phyloP scores from a whole-genome alignment of 2,113 vertebrate genomes.

The Poeciliopsis turrubarensis region DNA sequence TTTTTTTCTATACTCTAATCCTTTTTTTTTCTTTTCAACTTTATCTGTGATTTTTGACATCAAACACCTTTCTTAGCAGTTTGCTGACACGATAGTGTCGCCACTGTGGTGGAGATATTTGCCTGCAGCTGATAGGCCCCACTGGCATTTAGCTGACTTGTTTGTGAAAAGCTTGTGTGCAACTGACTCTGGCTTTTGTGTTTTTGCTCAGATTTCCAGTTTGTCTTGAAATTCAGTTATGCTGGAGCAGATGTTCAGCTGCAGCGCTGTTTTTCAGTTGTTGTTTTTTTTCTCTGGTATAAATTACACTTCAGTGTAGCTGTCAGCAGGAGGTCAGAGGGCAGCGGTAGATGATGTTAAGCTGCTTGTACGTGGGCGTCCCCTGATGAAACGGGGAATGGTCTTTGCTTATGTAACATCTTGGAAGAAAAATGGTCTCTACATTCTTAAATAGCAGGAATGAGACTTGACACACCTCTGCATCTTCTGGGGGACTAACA shows the following conservation, averaged over 20 bases:
- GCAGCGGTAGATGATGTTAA: slow-evolving; percentile 21
- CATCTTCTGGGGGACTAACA: background rate
- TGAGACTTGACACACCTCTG: slow-evolving; percentile 14
- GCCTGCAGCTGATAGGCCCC: background rate
- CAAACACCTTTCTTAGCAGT: background rate
- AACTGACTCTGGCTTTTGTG: background rate
- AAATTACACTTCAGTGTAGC: slow-evolving; percentile 29
- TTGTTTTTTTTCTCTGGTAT: slow-evolving; percentile 11
- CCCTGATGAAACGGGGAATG: slow-evolving; percentile 28
- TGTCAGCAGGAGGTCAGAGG: slow-evolving; percentile 40
- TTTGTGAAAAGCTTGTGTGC: background rate
- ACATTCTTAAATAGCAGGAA: background rate
- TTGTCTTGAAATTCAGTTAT: background rate
- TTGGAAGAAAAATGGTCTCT: slow-evolving; percentile 1
- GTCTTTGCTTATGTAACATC: slow-evolving; percentile 25
- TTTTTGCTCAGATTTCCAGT: background rate
- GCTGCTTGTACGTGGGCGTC: slow-evolving; percentile 28
- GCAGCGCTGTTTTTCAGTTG: background rate
- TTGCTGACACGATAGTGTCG: background rate
- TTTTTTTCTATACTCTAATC: background rate
- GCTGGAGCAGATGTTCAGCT: background rate
- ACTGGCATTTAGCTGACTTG: background rate
- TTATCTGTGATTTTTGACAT: background rate
- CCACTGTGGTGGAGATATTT: background rate
- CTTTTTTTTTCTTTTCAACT: background rate